Base-by-base conservation (phyloP, 2,888 invertebrate genomes). In the Dolomedes plantarius region DNA sequence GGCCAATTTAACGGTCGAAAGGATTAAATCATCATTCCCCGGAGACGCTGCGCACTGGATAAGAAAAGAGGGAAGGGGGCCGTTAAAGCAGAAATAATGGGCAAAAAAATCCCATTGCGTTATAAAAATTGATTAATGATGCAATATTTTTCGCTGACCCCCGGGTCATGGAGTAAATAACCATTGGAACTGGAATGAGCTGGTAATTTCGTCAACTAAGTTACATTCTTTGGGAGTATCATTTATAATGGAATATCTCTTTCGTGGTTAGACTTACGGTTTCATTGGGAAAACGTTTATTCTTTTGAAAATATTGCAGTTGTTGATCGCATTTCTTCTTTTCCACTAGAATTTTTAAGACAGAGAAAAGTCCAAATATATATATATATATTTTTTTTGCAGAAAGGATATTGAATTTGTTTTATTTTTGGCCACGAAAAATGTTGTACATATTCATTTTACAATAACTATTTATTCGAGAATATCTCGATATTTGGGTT, bases 1-100 rank as follows among this genome's bases (percentile, higher is more conserved):
- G 79, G 72, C 72, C 79, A 79, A 79, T 79, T 79, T 79, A 79
- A 79, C 79, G 79, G 79, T 79, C 79, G 46, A 79, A 79, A 79
- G 79, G 79, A 79, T 79, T 79, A 79, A 79, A 79, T 79, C 79
- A 79, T 79, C 79, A 79, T 79, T 69, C 79, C 72, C 65, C 16
- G 23, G 41, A 32, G 79, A 71, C 79, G 62, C 29, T 41, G 64
- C 32, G 64, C 64, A 79, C 64, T 64, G 36, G 79, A 79, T 79
- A 79, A 79, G 72, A 79, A 79, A 72, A 36, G 41, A 46, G 72
- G 72, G 71, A 65, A 27, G 64, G 72, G 28, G 46, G 71, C 72
- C 72, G 65, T 79, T 79, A 79, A 72, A 41, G 64, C 69, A 71
- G 79, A 79, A 71, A 72, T 79, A 79, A 79, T 72, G 79, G 79